Evolutionary conservation across 2,888 invertebrate genomes (phyloP).

Genomic region (Tiphia femorata): DNA sequence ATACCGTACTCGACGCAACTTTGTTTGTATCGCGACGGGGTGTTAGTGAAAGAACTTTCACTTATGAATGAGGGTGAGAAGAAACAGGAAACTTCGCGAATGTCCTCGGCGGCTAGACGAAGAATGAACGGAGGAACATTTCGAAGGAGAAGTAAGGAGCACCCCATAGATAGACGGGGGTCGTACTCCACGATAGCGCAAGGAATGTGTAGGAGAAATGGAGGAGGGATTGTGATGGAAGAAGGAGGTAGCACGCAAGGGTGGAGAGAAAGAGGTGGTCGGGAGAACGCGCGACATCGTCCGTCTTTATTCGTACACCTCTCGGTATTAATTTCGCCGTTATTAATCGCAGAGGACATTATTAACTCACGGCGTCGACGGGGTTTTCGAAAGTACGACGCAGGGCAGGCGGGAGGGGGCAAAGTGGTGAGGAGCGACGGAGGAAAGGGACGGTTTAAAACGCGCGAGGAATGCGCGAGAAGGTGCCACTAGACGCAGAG

Average conservation of each 20-base stretch:
- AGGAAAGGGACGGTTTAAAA: slow-evolving; percentile 38
- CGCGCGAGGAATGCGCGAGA: slow-evolving; percentile 43
- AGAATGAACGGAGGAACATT: background rate
- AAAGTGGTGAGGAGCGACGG: too few relatives aligned
- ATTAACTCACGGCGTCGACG: slow-evolving; percentile 37
- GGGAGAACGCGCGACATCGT: slow-evolving; percentile 7
- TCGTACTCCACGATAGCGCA: too few relatives aligned
- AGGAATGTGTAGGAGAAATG: background rate
- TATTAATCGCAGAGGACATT: slow-evolving; percentile 46
- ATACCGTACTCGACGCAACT: background rate
- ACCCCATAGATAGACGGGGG: background rate
- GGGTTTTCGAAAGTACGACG: too few relatives aligned
- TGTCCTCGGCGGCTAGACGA: background rate
- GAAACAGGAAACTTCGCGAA: too few relatives aligned
- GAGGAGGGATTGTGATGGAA: background rate
- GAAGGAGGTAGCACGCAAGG: background rate
- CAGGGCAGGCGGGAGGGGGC: too few relatives aligned
- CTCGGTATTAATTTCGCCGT: slow-evolving; percentile 46
- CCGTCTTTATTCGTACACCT: slow-evolving; percentile 29
- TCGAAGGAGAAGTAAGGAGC: background rate
- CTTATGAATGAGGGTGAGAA: too few relatives aligned
- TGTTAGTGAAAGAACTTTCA: background rate
- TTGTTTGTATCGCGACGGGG: background rate
- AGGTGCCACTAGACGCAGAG: slow-evolving; percentile 23
- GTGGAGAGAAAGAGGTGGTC: slow-evolving; percentile 12